Conservation (phyloP, 92 coral and sea anemone species). For the Epizoanthus scotinus region DNA sequence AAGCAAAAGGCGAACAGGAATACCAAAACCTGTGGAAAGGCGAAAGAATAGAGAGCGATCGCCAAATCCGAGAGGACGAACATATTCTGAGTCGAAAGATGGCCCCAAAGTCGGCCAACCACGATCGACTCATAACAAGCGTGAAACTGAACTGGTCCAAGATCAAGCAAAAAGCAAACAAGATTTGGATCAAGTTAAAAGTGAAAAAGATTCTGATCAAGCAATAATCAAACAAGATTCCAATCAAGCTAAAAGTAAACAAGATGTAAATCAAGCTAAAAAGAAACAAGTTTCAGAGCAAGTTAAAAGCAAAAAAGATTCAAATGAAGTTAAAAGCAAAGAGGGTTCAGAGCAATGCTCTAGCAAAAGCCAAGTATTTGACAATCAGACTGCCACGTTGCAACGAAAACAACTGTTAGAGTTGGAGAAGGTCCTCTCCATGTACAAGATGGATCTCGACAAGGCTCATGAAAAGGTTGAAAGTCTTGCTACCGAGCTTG, state of each 20-base stretch:
- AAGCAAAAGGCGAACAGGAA: constrained; percentile 18
- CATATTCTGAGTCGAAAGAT: constrained; percentile 12
- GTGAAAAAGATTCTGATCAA: too few relatives aligned
- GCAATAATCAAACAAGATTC: too few relatives aligned
- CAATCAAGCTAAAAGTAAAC: constrained; percentile 3
- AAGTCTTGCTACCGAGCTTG: constrained; percentile 38
- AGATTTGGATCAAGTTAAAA: too few relatives aligned
- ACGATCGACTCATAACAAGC: background rate
- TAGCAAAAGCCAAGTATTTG: constrained; percentile 51
- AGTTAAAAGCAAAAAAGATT: too few relatives aligned
- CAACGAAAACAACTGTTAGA: constrained; percentile 63
- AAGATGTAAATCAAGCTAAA: background rate
- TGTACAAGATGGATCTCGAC: constrained; percentile 73
- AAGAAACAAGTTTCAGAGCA: too few relatives aligned
- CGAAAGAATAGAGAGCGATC: constrained; percentile 39
- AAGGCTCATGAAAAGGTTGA: constrained; percentile 62
- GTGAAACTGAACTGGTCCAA: background rate
- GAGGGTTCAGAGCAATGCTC: constrained; percentile 27
- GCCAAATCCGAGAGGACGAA: constrained; percentile 5
- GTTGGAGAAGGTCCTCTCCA: constrained; percentile 66
- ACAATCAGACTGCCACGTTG: constrained; percentile 68
- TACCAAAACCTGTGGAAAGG: constrained; percentile 37
- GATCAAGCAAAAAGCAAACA: background rate
- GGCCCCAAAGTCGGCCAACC: background rate
- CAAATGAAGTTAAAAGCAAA: constrained; percentile 1